These are phyloP conservation scores for Lates calcarifer DNA, from an alignment of 2,113 vertebrate species.

Conservation along the genomic window DNA sequence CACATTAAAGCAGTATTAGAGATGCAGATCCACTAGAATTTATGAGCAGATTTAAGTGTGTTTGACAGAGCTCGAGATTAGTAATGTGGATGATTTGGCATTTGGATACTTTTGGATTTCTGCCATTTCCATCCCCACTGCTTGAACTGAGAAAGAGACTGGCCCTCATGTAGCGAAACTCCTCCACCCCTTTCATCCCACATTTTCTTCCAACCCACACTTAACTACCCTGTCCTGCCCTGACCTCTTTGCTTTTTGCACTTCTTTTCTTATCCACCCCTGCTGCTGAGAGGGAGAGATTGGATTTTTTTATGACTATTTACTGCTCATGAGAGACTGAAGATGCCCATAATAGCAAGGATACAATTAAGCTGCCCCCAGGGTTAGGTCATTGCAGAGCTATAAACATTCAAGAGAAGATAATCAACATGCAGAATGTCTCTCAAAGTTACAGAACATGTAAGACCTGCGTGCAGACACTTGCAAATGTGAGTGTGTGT, in stretches of 20 bases:
- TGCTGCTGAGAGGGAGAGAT: not conserved
- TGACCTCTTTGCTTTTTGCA: conserved; percentile 18
- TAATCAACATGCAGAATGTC: not conserved
- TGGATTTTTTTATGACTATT: not conserved
- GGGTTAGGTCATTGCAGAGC: not conserved
- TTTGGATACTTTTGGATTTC: conserved; percentile 39
- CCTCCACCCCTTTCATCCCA: conserved; percentile 6
- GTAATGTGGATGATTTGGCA: conserved; percentile 35
- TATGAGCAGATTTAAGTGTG: conserved; percentile 43
- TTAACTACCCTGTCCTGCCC: conserved; percentile 8
- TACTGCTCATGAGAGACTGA: conserved; percentile 2
- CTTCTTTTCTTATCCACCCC: not conserved
- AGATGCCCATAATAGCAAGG: not conserved
- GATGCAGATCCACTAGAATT: conserved; percentile 38
- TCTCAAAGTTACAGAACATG: not conserved
- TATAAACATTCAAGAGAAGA: not conserved
- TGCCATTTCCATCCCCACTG: conserved; percentile 27
- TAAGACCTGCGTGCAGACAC: not conserved
- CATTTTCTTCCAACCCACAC: conserved; percentile 26
- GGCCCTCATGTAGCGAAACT: conserved; percentile 30
- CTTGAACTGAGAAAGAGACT: conserved; percentile 47
- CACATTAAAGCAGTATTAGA: conserved; percentile 32
- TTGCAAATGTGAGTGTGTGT: conserved; percentile 10
- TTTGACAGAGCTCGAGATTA: conserved; percentile 40
- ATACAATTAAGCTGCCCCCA: not conserved